A percentile compares a stretch with the other conserved stretches of the same genome.
Conservation (phyloP, 2,888 invertebrate genomes). For the Autographa gamma region DNA sequence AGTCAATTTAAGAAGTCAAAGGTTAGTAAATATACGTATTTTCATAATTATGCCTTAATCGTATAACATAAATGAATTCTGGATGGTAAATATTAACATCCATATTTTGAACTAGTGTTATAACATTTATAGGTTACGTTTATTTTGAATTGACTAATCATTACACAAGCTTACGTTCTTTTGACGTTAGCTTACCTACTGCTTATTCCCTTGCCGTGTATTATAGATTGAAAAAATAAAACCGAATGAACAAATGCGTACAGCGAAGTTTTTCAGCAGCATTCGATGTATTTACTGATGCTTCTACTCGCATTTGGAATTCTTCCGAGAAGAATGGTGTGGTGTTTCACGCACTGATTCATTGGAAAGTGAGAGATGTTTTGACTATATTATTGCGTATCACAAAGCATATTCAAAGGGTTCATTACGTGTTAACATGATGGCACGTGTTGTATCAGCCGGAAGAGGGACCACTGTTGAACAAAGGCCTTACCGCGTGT, state of each 20-base stretch:
- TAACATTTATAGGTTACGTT: not conserved
- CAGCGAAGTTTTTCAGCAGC: constrained; percentile 9
- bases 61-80: no score
- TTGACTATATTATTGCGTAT: not conserved
- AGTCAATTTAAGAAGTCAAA: no score
- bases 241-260: not conserved
- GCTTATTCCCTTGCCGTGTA: constrained; percentile 5
- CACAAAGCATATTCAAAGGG: no score
- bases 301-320: not conserved
- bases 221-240: constrained; percentile 5
- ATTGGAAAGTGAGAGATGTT: not conserved
- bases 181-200: constrained; percentile 1
- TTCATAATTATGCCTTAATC: not conserved
- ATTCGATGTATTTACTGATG: constrained; percentile 23
- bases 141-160: not conserved
- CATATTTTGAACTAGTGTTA: no score
- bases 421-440: no score
- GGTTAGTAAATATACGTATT: no score
- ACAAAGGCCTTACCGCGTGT: no score
- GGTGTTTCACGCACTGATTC: not conserved
- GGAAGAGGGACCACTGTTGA: no score
- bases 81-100: no score
- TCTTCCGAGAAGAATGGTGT: not conserved
- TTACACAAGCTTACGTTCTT: not conserved
- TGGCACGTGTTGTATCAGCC: no score